Conservation (phyloP, 2,797 vertebrate species). For the Halcyon chelicuti region DNA sequence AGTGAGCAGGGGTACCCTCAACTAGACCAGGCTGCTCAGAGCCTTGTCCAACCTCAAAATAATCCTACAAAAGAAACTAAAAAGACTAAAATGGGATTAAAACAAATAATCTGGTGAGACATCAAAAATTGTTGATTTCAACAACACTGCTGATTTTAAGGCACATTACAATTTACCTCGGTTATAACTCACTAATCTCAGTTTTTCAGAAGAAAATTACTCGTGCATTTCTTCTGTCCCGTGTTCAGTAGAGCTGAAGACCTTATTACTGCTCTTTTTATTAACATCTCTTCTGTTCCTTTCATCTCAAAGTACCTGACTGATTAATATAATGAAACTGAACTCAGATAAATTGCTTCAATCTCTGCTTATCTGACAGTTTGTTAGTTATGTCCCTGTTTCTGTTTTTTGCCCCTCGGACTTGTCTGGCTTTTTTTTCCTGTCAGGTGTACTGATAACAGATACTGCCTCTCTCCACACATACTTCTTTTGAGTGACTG, state of each 20-base stretch:
- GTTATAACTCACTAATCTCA: background rate
- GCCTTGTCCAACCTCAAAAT: background rate
- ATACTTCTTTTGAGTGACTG: background rate
- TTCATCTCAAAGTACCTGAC: slow-evolving; percentile 35
- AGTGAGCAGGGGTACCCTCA: too few relatives aligned
- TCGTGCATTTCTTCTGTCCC: slow-evolving; percentile 17
- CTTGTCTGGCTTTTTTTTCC: background rate
- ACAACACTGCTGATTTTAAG: background rate
- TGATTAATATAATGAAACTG: slow-evolving; percentile 53
- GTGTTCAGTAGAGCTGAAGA: slow-evolving; percentile 30
- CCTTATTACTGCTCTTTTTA: slow-evolving; percentile 18
- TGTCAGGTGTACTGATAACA: background rate
- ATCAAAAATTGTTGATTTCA: background rate
- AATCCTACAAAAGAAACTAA: background rate
- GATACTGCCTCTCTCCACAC: background rate
- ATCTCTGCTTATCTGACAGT: slow-evolving; percentile 8
- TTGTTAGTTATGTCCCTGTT: background rate
- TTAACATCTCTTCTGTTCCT: slow-evolving; percentile 12
- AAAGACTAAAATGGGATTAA: background rate
- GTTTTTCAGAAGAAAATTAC: slow-evolving; percentile 54
- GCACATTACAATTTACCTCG: slow-evolving; percentile 4
- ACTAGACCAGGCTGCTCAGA: too few relatives aligned
- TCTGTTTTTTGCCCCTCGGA: background rate
- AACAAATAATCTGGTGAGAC: background rate
- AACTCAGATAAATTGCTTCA: slow-evolving; percentile 23